Evolutionary conservation across 2,888 invertebrate species (phyloP).

Genomic region (Alentia gelatinosa): DNA sequence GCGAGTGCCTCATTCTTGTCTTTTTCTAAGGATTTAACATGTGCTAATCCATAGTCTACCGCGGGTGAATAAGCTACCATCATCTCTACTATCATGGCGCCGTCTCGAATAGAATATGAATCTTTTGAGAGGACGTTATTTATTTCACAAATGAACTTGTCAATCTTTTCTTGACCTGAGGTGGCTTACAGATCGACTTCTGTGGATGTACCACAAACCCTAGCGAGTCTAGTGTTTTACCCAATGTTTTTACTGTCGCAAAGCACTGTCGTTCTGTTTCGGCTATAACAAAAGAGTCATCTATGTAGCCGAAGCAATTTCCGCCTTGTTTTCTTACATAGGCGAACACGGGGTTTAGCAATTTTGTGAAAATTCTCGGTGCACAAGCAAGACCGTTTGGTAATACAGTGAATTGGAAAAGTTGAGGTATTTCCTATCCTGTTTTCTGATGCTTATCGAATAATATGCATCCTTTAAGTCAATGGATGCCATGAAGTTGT

Average conservation of each 20-base stretch:
- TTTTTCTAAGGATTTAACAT: background rate
- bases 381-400: background rate
- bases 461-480: conserved; percentile 14
- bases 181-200: background rate
- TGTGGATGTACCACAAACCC: background rate
- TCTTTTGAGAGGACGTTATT: background rate
- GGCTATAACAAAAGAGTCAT: background rate
- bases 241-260: background rate
- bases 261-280: background rate
- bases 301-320: background rate
- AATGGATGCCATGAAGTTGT: background rate
- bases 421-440: background rate
- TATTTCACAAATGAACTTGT: background rate
- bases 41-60: background rate
- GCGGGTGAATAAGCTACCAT: background rate
- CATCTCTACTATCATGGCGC: background rate
- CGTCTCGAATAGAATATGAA: no score
- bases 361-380: background rate
- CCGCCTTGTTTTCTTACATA: background rate
- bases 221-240: background rate
- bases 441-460: background rate
- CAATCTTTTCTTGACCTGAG: background rate
- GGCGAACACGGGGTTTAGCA: background rate
- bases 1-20: background rate
- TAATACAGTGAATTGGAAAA: background rate